Percentiles rank a stretch among this genome's conserved stretches.
Evolutionary conservation across 2,113 vertebrate species (phyloP).

Genomic region (Meleagris gallopavo): DNA sequence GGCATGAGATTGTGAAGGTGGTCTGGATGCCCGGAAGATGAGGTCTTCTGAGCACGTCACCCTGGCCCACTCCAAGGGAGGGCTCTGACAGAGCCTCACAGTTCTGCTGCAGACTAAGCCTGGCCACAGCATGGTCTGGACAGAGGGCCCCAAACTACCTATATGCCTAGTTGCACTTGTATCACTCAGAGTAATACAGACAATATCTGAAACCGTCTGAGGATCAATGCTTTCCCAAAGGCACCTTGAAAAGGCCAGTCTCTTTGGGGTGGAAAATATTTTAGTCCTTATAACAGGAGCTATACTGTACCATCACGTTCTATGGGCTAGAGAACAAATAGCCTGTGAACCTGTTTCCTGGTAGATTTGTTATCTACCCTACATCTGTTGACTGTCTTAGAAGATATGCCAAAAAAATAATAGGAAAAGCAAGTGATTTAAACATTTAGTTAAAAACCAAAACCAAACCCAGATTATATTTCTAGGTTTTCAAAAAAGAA

Average conservation of each 20-base stretch:
- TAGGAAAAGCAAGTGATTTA: not conserved
- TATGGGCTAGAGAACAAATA: not conserved
- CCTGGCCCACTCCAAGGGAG: not conserved
- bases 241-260: not conserved
- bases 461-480: not conserved
- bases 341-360: not conserved
- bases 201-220: not conserved
- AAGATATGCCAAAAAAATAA: not conserved
- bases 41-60: not conserved
- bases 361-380: not conserved
- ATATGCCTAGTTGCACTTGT: not conserved
- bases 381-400: not conserved
- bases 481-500: not conserved
- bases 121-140: not conserved
- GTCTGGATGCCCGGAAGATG: not conserved
- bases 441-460: not conserved
- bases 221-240: not conserved
- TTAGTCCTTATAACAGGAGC: not conserved
- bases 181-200: not conserved
- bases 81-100: not conserved
- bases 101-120: not conserved
- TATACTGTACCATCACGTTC: not conserved
- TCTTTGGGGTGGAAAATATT: not conserved
- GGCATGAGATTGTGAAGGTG: not conserved
- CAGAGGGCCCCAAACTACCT: not conserved